Conservation (phyloP, 2,888 invertebrate genomes). For the Kryphioiulus occultus region DNA sequence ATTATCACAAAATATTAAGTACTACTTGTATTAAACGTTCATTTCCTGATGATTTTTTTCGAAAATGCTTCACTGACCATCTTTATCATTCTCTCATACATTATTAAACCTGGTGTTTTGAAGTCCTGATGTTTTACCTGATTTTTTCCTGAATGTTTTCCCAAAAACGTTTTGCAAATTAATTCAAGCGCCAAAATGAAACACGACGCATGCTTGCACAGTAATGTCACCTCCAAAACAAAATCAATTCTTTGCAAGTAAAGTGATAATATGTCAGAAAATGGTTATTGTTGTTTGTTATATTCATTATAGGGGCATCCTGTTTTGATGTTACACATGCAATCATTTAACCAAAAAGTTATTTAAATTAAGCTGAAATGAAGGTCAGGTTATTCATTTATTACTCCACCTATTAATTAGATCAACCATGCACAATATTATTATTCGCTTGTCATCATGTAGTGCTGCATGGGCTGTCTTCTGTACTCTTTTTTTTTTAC, state of each 20-base stretch:
- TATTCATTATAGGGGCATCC: constrained; percentile 25
- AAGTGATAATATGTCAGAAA: neutral
- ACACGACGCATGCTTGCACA: too few relatives aligned
- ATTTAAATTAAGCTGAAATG: constrained; percentile 28
- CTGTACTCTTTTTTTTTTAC: neutral
- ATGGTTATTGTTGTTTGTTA: neutral
- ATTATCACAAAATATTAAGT: too few relatives aligned
- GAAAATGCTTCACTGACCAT: too few relatives aligned
- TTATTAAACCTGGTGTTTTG: too few relatives aligned
- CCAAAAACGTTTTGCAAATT: too few relatives aligned
- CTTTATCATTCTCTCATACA: too few relatives aligned
- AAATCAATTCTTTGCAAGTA: neutral
- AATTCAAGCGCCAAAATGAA: too few relatives aligned
- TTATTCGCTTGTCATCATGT: neutral
- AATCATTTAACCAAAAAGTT: constrained; percentile 17
- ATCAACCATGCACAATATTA: neutral
- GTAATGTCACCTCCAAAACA: neutral
- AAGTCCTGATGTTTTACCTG: too few relatives aligned
- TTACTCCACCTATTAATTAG: constrained; percentile 29
- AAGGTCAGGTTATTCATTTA: neutral
- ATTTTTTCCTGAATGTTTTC: too few relatives aligned
- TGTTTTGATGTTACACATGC: constrained; percentile 19
- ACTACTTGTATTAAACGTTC: too few relatives aligned
- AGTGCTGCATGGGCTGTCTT: neutral
- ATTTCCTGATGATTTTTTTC: too few relatives aligned